Evolutionary conservation across 2,888 invertebrate genomes (phyloP).

Genomic region (Eutolmus rufibarbis): DNA sequence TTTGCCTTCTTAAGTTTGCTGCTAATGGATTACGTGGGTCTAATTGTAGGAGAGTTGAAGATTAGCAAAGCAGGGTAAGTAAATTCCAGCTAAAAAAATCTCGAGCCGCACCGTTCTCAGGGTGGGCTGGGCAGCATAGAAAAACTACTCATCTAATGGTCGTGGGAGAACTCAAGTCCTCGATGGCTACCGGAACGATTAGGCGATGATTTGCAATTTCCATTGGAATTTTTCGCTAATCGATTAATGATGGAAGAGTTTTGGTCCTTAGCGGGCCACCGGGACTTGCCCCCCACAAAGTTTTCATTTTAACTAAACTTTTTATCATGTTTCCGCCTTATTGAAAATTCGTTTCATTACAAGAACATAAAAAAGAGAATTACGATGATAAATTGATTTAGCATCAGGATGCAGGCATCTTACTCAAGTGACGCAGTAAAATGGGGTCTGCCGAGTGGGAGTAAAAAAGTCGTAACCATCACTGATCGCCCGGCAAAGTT

Average conservation of each 20-base stretch:
- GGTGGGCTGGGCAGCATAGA: background rate
- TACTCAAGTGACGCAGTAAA: constrained; percentile 7
- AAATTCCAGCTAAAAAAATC: background rate
- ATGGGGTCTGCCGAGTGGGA: background rate
- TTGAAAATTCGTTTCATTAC: constrained; percentile 43
- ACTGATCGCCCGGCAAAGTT: background rate
- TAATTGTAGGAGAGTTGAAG: constrained; percentile 48
- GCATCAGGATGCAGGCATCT: constrained; percentile 10
- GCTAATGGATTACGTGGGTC: constrained; percentile 49
- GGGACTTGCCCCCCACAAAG: background rate
- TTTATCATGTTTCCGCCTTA: constrained; percentile 46
- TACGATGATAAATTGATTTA: constrained; percentile 44
- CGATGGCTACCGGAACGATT: constrained; percentile 46
- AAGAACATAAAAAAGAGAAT: constrained; percentile 41
- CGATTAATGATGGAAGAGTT: constrained; percentile 49
- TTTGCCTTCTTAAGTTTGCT: constrained; percentile 13
- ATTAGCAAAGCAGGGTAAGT: constrained; percentile 14
- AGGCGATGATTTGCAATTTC: constrained; percentile 51
- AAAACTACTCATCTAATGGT: constrained; percentile 8
- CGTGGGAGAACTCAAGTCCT: constrained; percentile 1
- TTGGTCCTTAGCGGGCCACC: background rate
- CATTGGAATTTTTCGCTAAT: constrained; percentile 48
- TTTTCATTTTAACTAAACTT: constrained; percentile 36
- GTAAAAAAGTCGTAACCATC: background rate
- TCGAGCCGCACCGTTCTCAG: background rate